Evolutionary conservation across 1,140 invertebrate species (phyloP).

Genomic region (Tetragnatha versicolor): DNA sequence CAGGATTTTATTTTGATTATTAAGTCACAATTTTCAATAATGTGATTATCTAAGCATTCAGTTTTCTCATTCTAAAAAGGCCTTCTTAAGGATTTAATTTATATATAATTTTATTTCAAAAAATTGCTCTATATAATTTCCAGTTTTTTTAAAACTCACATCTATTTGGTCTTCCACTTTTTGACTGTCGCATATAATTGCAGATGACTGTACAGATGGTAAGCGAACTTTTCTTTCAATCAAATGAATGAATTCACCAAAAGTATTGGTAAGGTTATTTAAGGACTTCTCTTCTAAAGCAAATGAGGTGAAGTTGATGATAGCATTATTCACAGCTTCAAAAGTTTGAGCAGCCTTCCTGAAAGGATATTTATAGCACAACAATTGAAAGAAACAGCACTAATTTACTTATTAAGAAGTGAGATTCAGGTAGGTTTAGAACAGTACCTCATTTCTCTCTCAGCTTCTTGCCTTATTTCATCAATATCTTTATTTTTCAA

Average conservation of each 20-base stretch:
- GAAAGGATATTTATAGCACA: not conserved
- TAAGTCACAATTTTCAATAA: no score
- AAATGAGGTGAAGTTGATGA: constrained; percentile 37
- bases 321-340: constrained; percentile 33
- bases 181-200: constrained; percentile 32
- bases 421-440: no score
- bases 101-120: no score
- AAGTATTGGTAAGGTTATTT: constrained; percentile 48
- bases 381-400: no score
- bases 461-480: constrained; percentile 51
- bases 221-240: constrained; percentile 56
- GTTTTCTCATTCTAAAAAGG: no score
- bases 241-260: constrained; percentile 54
- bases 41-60: no score
- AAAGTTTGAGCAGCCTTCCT: constrained; percentile 41
- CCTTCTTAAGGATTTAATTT: no score
- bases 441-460: constrained; percentile 57
- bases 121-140: not conserved
- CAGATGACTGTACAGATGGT: constrained; percentile 48
- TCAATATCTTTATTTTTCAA: constrained; percentile 56
- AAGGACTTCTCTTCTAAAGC: constrained; percentile 36
- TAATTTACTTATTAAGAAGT: no score
- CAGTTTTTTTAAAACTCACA: not conserved
- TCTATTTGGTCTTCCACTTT: constrained; percentile 33
- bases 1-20: no score